A percentile compares a stretch with the other conserved stretches of the same genome.
These are phyloP conservation scores for Colletes collaris DNA, from an alignment of 2,888 invertebrate genomes.

Conservation along the genomic window DNA sequence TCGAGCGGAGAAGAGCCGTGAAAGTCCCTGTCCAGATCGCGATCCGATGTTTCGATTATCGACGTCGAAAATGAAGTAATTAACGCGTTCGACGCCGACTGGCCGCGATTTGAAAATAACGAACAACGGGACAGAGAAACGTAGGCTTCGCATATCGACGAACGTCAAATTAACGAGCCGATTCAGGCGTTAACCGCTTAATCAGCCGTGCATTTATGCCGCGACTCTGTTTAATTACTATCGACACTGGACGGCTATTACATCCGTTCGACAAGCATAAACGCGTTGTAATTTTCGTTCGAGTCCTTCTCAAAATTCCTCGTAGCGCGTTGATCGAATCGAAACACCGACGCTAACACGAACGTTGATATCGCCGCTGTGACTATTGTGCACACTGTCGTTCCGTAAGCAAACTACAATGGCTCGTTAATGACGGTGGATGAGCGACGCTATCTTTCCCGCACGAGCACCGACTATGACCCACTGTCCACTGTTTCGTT, in stretches of 20 bases:
- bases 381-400: not conserved
- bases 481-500: too few species aligned
- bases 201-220: slow-evolving; percentile 55
- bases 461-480: too few species aligned
- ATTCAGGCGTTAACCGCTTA: slow-evolving; percentile 62
- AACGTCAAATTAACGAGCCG: slow-evolving; percentile 58
- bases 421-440: not conserved
- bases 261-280: slow-evolving; percentile 20
- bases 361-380: not conserved
- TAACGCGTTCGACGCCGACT: slow-evolving; percentile 7
- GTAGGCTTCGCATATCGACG: slow-evolving; percentile 27
- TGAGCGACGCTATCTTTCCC: too few species aligned
- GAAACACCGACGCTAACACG: not conserved
- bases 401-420: not conserved
- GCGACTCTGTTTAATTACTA: slow-evolving; percentile 54
- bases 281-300: slow-evolving; percentile 35
- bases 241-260: slow-evolving; percentile 34
- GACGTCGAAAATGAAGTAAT: slow-evolving; percentile 19
- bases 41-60: slow-evolving; percentile 21
- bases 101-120: slow-evolving; percentile 27
- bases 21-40: not conserved
- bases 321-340: slow-evolving; percentile 7
- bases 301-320: slow-evolving; percentile 24
- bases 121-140: slow-evolving; percentile 17
- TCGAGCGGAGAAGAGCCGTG: too few species aligned